Percentiles rank a stretch among this genome's conserved stretches.
phyloP scores from a whole-genome alignment of 2,113 vertebrate species.

The Ctenomys sociabilis region DNA sequence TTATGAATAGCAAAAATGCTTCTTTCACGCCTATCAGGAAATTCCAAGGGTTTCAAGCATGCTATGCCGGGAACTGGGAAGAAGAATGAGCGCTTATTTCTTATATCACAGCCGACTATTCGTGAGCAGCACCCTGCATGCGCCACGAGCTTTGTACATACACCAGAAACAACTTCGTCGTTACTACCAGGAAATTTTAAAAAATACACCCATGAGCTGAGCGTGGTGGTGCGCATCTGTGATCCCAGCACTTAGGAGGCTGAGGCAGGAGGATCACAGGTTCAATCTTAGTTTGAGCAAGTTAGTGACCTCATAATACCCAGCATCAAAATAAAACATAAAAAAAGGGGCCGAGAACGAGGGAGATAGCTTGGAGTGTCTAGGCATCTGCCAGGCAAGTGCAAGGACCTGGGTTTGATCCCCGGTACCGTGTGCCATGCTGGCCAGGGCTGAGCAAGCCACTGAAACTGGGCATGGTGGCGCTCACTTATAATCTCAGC shows the following conservation, averaged over 20 bases:
- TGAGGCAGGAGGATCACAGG: not conserved
- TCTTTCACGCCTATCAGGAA: not conserved
- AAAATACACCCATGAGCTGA: not conserved
- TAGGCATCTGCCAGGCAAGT: too few relatives aligned
- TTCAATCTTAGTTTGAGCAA: not conserved
- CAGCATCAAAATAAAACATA: not conserved
- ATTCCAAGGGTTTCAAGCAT: not conserved
- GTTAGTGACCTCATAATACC: not conserved
- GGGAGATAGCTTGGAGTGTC: too few relatives aligned
- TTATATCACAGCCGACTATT: not conserved
- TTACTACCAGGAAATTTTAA: not conserved
- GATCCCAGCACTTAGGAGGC: not conserved
- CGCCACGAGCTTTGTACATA: not conserved
- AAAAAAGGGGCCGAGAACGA: not conserved
- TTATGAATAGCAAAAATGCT: not conserved
- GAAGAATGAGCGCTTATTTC: not conserved
- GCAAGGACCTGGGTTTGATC: too few relatives aligned
- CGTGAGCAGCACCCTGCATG: not conserved
- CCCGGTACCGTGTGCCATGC: too few relatives aligned
- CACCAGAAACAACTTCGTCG: not conserved
- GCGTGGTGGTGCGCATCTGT: not conserved
- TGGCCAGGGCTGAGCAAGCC: too few relatives aligned
- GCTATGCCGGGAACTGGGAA: not conserved
- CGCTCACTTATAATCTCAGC: too few relatives aligned
- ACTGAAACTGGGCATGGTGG: too few relatives aligned